Evolutionary conservation across 2,113 vertebrate species (phyloP).

Genomic region (Odocoileus virginianus): DNA sequence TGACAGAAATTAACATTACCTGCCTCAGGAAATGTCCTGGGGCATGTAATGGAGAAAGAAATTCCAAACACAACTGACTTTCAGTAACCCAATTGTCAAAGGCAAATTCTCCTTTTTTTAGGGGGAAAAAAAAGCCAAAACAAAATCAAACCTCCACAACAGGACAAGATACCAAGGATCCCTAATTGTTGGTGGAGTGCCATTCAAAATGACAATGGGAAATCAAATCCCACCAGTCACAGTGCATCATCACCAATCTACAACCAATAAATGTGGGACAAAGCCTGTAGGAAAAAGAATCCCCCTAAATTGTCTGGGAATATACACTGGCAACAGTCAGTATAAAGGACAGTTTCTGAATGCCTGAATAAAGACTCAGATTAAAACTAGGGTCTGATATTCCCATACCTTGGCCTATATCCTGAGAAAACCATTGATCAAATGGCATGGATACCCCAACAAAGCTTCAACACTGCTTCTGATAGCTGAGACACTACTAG

Average conservation of each 20-base stretch:
- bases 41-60: fast-evolving
- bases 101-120: not conserved
- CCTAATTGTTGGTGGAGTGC: not conserved
- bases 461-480: not conserved
- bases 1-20: not conserved
- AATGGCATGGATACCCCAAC: not conserved
- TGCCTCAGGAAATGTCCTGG: not conserved
- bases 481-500: not conserved
- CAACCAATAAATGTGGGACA: not conserved
- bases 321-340: not conserved
- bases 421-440: not conserved
- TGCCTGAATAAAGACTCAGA: not conserved
- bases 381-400: not conserved
- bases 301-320: not conserved
- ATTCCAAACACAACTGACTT: not conserved
- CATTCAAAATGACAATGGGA: not conserved
- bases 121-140: not conserved
- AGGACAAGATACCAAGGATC: not conserved
- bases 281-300: not conserved
- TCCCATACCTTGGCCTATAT: not conserved
- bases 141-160: not conserved
- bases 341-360: not conserved
- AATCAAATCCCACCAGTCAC: not conserved
- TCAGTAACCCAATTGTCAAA: not conserved
- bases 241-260: not conserved